Base-by-base conservation (phyloP, 1,140 invertebrate species). In the Pseudoatta argentina region DNA sequence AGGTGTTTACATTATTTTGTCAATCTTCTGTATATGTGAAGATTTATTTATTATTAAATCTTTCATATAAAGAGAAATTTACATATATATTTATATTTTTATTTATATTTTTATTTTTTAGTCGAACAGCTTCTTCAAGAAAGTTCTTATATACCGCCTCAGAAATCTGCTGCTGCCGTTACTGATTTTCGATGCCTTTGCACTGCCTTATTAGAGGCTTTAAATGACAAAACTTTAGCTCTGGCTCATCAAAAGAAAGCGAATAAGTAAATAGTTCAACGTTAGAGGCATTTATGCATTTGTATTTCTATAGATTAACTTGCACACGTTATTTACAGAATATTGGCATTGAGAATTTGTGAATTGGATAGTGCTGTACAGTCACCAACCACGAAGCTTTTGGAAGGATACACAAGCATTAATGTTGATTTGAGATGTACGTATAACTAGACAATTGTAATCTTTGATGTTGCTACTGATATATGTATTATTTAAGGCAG, bases 151-250 rank as follows among this genome's bases (percentile, higher is more conserved):
- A 95, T 96, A 79, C 95, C 97, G 34, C 91, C 97, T 18, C 96
- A 97, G 86, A 96, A 97, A 71, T 97, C 96, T 88, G 96, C 97
- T n/a, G 96, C 97, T 85, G 97, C 97, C 3, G 94, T 97, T 82
- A 95, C 96, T 18, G 98, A 98, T 94, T 94, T 98, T 10, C 97
- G 97, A 89, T 97, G 96, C 5, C 92, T 98, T 18, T 97, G 97
- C 88, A 95, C 97, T 63, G 97, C 97, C 18, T 94, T 98, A 14
- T 95, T 98, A 79, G 98, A 98, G 93, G 96, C 98, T 51, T 95
- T 98, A 16, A 98, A 98, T 94, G 98, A 98, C 92, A 98, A 98
- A 95, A 97, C 97, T 59, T 94, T 98, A 48, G 98, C 98, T 14
- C 92, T 98, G 4, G 96, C 96, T 64, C 98, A 98, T 95, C 98